Conservation (phyloP, 2,888 invertebrate species). For the Colletes collaris region DNA sequence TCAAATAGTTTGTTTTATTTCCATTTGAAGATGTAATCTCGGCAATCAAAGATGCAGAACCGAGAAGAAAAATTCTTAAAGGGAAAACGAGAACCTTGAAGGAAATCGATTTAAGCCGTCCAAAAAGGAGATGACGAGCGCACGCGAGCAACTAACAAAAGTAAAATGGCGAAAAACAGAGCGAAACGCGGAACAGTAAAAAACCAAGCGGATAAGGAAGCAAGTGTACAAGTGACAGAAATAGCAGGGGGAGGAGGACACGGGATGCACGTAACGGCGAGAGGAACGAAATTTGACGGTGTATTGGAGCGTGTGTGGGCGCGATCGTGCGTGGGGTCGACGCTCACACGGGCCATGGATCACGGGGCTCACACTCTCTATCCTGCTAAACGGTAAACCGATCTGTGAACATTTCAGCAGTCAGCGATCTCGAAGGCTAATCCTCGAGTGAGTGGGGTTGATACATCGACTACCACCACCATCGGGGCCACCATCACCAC, state of each 20-base stretch:
- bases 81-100: not conserved
- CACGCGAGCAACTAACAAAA: slow-evolving; percentile 15
- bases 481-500: slow-evolving; percentile 28
- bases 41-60: too few species aligned
- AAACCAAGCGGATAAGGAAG: slow-evolving; percentile 45
- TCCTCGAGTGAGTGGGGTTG: slow-evolving; percentile 80
- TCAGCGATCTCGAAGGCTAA: slow-evolving; percentile 82
- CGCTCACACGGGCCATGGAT: slow-evolving; percentile 74
- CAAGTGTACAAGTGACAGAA: slow-evolving; percentile 34
- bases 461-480: slow-evolving; percentile 74
- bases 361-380: slow-evolving; percentile 79
- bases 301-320: not conserved
- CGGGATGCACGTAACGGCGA: slow-evolving; percentile 13
- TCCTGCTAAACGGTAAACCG: slow-evolving; percentile 83
- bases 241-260: slow-evolving; percentile 10
- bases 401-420: slow-evolving; percentile 83
- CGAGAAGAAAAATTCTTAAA: too few species aligned
- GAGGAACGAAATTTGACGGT: slow-evolving; percentile 22
- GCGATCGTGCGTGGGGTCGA: slow-evolving; percentile 49
- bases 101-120: slow-evolving; percentile 17
- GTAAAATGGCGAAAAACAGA: slow-evolving; percentile 10
- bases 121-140: not conserved
- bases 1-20: too few species aligned
- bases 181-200: slow-evolving; percentile 19
- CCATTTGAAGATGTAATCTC: too few species aligned